Evolutionary conservation across 2,113 vertebrate genomes (phyloP).

Genomic region (Ameiurus melas): DNA sequence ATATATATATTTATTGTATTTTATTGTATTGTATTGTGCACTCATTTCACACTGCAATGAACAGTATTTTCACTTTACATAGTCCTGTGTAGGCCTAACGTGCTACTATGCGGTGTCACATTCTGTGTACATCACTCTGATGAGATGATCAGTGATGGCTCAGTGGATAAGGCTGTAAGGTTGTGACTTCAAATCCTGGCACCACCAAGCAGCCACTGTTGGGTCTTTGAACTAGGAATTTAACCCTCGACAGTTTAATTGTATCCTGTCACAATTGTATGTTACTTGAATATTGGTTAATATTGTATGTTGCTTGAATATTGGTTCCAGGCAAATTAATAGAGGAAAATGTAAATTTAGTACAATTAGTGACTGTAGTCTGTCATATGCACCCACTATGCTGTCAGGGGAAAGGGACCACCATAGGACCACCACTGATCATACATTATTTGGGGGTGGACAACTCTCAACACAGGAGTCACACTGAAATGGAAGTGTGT

Average conservation of each 20-base stretch:
- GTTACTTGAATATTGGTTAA: background rate
- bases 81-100: background rate
- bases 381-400: background rate
- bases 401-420: background rate
- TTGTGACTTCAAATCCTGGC: background rate
- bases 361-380: conserved; percentile 18
- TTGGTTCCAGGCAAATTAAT: conserved; percentile 5
- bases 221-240: background rate
- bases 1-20: too few relatives aligned
- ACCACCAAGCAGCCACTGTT: background rate
- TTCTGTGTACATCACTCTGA: background rate
- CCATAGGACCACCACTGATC: background rate
- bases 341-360: conserved; percentile 15
- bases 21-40: background rate
- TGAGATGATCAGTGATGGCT: background rate
- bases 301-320: background rate
- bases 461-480: background rate
- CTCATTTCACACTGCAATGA: background rate
- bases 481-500: background rate
- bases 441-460: background rate
- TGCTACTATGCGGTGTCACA: background rate
- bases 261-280: conserved; percentile 10
- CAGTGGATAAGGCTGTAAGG: background rate
- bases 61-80: background rate
- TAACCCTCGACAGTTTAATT: conserved; percentile 5